Percentiles rank a stretch among this genome's conserved stretches.
Conservation (phyloP, 2,888 invertebrate genomes). For the Volucella inflata region DNA sequence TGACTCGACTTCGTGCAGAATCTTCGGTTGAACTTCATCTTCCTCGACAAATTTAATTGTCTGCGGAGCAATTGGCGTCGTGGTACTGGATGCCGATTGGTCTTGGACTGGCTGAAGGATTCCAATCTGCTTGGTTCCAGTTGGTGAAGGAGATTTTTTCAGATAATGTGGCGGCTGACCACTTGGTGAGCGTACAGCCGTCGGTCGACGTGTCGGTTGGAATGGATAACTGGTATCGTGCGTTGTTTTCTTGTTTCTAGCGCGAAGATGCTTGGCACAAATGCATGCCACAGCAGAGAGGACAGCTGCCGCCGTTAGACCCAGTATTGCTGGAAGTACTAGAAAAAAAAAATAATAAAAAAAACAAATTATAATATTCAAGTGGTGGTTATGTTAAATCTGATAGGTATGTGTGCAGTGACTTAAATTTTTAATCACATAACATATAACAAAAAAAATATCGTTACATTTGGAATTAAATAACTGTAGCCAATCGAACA, state of each 20-base stretch:
- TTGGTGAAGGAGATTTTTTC: slow-evolving; percentile 96
- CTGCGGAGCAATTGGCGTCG: slow-evolving; percentile 81
- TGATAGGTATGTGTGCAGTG: too few species aligned
- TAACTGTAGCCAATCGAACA: too few species aligned
- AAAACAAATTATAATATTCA: not conserved
- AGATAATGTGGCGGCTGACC: slow-evolving; percentile 91
- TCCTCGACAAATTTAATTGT: slow-evolving; percentile 82
- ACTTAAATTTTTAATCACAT: too few species aligned
- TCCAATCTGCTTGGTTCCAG: slow-evolving; percentile 84
- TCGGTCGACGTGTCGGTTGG: slow-evolving; percentile 84
- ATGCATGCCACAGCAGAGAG: slow-evolving; percentile 82
- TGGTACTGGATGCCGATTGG: slow-evolving; percentile 80
- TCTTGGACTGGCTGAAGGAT: slow-evolving; percentile 82
- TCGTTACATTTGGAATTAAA: too few species aligned
- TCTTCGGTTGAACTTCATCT: slow-evolving; percentile 80
- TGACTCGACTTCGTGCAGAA: slow-evolving; percentile 77
- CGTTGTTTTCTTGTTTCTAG: slow-evolving; percentile 82
- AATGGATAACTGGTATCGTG: slow-evolving; percentile 83
- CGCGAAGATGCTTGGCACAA: slow-evolving; percentile 82
- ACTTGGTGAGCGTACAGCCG: slow-evolving; percentile 92
- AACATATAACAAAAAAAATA: too few species aligned
- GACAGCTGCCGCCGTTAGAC: slow-evolving; percentile 83
- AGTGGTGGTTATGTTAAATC: too few species aligned
- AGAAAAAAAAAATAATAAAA: slow-evolving; percentile 17
- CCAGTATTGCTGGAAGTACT: slow-evolving; percentile 83